Evolutionary conservation across 2,888 invertebrate genomes (phyloP), one percentile per base, ranked within the genome.

Genomic region (Heliconius erato): DNA sequence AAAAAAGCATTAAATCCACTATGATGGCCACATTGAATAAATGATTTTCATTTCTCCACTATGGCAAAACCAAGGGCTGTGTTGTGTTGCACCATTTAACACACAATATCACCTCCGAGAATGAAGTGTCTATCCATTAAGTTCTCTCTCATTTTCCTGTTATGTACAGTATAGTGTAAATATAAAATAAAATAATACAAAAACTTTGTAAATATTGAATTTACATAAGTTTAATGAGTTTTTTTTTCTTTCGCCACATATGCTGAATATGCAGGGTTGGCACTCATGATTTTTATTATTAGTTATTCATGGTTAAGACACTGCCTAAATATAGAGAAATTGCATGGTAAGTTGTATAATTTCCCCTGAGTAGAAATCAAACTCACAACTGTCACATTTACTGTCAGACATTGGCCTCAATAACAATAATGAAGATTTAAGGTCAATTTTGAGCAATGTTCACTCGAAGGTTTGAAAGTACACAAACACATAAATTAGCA

Each of bases 401-500:
- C n/a, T 11, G n/a, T 63, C 63, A n/a, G 11, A n/a, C 63, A 2
- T 19, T 54, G 54, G 19, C 54, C 54, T 54, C 23, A 63, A 63
- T n/a, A 26, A 49, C 26, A 49, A 59, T 63, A 76, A 28, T 59
- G 35, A 76, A 40, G 28, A 76, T 23, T 23, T 63, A 63, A 63
- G 63, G 65, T 65, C 32, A 76, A 76, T 76, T 63, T 76, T 63
- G 12, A 76, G n/a, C 35, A 76, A 16, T 63, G 35, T 76, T 74
- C n/a, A 76, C 16, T 28, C 0, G 23, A 76, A 63, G 78, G 67
- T 28, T 44, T 28, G 23, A 23, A 65, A 78, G 19, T 26, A 23
- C 23, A 78, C 44, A 78, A 67, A 78, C 65, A 77, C 67, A 67
- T 78, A 78, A 78, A 78, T 78, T 78, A 78, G 9, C n/a, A 32